Base-by-base conservation (phyloP, 2,113 vertebrate species). In the Notarius quadriscutis region DNA sequence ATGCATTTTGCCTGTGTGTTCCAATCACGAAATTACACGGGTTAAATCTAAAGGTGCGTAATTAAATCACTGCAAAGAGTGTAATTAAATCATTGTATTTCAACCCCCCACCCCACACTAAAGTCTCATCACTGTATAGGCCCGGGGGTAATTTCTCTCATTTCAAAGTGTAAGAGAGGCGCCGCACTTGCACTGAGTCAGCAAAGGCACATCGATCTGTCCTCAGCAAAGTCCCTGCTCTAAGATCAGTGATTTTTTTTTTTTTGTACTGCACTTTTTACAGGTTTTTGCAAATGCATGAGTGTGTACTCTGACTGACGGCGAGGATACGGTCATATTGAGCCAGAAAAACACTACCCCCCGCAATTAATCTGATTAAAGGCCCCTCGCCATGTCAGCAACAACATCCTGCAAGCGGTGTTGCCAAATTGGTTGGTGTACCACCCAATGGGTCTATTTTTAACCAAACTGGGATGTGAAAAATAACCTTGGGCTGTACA, bases 241-340 rank as follows among this genome's bases (percentile, higher is more conserved):
- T 34, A 65, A 78, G 91, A 90, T 84, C 83, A 58, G 67, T 72
- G 83, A 5, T 12, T 72, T 48, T 62, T 79, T 81, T 81, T 75
- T 62, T 79, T 79, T 67, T 20, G 9, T 69, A n/a, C 17, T 84
- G 69, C 83, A 84, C 53, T 75, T 75, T 84, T 69, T 55, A 55
- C 83, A n/a, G 60, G 93, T 95, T 95, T 94, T 62, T 85, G 84
- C 84, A 85, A 75, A 85, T 85, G 93, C 91, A 91, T 90, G 84
- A 90, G 72, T 84, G 74, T 80, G 84, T 60, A 18, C 75, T 58
- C 57, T 94, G 94, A 95, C 92, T 94, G 94, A 94, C 94, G 92
- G 86, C 89, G 94, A 95, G 93, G 93, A 93, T 91, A 93, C 94
- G 92, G 72, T 87, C 89, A 92, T 94, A 95, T 95, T 82, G 95